A percentile compares a stretch with the other conserved stretches of the same genome.
Conservation (phyloP, 2,113 vertebrate genomes). For the Corydoras sp. region DNA sequence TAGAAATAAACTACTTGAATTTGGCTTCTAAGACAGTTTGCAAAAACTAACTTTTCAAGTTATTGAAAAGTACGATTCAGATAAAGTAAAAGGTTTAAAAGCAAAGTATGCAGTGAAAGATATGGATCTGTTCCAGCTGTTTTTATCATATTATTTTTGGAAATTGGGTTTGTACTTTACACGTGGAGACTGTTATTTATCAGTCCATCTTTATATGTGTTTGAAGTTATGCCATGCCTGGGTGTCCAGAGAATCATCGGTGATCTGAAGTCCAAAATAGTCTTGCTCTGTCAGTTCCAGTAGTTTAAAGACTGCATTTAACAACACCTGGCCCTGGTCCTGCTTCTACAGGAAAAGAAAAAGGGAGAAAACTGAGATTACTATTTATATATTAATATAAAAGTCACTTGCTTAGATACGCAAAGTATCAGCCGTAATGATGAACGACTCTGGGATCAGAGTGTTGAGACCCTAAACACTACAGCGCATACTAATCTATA, state of each 20-base stretch:
- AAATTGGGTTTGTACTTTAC: too few relatives aligned
- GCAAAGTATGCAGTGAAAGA: too few relatives aligned
- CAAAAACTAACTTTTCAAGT: too few relatives aligned
- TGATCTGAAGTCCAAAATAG: slow-evolving; percentile 96
- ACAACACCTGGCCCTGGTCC: slow-evolving; percentile 84
- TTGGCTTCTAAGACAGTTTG: too few relatives aligned
- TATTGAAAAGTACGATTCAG: too few relatives aligned
- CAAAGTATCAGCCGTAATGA: slow-evolving; percentile 9
- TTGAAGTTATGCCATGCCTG: slow-evolving; percentile 67
- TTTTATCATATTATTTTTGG: too few relatives aligned
- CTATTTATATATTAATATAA: not conserved
- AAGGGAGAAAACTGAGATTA: not conserved
- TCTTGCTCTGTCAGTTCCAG: slow-evolving; percentile 96
- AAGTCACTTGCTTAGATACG: slow-evolving; percentile 1
- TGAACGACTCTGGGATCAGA: slow-evolving; percentile 3
- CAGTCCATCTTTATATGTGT: not conserved
- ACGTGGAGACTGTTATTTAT: too few relatives aligned
- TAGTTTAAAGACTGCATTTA: slow-evolving; percentile 92
- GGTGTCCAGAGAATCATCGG: slow-evolving; percentile 86
- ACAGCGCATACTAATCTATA: slow-evolving; percentile 25
- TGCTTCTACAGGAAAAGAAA: slow-evolving; percentile 73
- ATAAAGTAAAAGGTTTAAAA: slow-evolving; percentile 3
- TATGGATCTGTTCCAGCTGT: too few relatives aligned
- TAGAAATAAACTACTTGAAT: too few relatives aligned
- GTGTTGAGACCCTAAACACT: slow-evolving; percentile 11